These are phyloP conservation scores for Tachysurus vachellii DNA, from an alignment of 2,113 vertebrate genomes.

Conservation along the genomic window DNA sequence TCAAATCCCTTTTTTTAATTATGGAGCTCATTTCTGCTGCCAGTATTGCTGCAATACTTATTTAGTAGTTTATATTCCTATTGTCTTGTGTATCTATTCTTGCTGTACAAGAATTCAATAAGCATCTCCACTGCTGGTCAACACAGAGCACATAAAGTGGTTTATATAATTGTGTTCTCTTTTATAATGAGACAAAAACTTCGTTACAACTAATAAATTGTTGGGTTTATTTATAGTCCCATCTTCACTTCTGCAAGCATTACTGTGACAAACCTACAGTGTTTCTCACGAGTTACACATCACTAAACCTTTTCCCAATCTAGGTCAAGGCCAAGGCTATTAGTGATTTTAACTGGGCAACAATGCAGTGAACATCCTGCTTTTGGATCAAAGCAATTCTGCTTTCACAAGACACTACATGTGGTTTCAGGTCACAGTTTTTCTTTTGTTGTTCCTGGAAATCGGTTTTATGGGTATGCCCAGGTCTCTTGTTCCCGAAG, in stretches of 20 bases:
- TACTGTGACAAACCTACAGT: background rate
- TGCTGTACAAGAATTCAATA: background rate
- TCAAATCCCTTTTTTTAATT: background rate
- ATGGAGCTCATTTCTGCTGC: no score
- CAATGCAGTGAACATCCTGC: background rate
- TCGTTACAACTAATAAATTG: background rate
- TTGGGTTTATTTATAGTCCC: background rate
- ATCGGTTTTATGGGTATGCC: background rate
- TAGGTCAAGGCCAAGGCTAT: constrained; percentile 17
- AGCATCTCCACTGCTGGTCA: background rate
- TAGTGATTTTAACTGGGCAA: background rate
- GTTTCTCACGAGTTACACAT: constrained; percentile 35
- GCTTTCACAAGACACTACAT: background rate
- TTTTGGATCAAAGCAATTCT: background rate
- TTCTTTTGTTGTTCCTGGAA: background rate
- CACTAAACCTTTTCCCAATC: background rate
- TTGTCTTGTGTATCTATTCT: no score
- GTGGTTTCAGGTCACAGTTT: background rate
- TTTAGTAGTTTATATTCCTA: no score
- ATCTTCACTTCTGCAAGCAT: background rate
- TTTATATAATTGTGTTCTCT: background rate
- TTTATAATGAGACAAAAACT: background rate
- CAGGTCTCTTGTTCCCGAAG: background rate
- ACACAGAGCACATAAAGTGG: background rate
- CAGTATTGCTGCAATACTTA: no score